Conservation (phyloP, 2,113 vertebrate species). For the Peucedramus taeniatus region DNA sequence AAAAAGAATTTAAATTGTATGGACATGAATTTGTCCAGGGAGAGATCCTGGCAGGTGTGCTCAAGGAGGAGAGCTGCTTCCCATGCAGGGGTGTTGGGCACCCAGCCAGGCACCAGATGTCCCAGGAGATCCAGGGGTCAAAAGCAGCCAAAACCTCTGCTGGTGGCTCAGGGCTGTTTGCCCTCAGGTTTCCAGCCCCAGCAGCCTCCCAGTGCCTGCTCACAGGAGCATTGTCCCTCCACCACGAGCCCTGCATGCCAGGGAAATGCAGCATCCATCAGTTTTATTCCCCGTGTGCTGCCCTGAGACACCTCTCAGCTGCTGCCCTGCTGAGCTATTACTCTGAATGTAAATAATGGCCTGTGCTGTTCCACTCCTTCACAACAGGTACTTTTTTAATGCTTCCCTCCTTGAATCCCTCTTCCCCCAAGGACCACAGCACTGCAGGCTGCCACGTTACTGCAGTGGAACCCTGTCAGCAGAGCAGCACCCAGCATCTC, state of each 20-base stretch:
- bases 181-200: background rate
- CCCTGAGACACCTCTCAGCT: background rate
- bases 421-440: background rate
- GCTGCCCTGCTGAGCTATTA: background rate
- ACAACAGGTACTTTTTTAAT: background rate
- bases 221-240: background rate
- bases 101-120: no score
- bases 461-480: rapidly evolving
- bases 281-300: background rate
- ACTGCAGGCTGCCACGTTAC: background rate
- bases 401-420: background rate
- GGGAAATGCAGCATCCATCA: background rate
- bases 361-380: no score
- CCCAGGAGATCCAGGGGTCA: background rate
- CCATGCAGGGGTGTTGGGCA: rapidly evolving
- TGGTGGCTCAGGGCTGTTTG: rapidly evolving
- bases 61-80: background rate
- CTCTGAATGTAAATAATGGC: background rate
- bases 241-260: rapidly evolving
- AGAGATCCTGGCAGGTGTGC: background rate
- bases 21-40: no score
- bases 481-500: background rate
- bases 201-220: background rate
- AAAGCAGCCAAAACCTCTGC: background rate
- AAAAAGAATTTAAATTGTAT: background rate